Evolutionary conservation across 37 sponge, comb jelly and placozoan genomes (phyloP).

Genomic region (Halisarca cf. caerulea): DNA sequence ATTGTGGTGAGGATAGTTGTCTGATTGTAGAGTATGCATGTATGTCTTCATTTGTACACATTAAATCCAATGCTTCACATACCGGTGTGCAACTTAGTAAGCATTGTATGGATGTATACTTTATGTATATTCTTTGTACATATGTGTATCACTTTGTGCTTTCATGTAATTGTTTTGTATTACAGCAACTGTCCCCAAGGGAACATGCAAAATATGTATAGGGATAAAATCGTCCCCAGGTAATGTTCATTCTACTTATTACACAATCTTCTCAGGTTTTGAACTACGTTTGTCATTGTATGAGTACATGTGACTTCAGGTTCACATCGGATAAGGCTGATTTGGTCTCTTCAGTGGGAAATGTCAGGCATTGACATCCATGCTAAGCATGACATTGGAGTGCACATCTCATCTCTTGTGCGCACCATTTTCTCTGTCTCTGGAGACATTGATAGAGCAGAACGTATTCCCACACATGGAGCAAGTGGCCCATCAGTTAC

Average conservation of each 20-base stretch:
- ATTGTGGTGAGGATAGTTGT: constrained; percentile 34
- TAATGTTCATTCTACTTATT: constrained; percentile 2
- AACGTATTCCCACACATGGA: background rate
- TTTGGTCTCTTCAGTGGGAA: constrained; percentile 12
- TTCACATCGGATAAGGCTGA: background rate
- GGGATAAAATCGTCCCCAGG: constrained; percentile 28
- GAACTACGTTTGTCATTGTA: no score
- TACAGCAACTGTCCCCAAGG: constrained; percentile 38
- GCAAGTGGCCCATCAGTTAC: background rate
- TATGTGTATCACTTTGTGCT: background rate
- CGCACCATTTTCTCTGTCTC: constrained; percentile 65
- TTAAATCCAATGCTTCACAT: no score
- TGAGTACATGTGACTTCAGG: background rate
- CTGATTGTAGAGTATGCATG: no score
- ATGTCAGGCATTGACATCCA: constrained; percentile 70
- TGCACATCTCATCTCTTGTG: constrained; percentile 62
- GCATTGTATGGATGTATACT: no score
- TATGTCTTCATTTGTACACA: no score
- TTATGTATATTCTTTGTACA: no score
- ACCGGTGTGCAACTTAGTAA: no score
- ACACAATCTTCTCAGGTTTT: no score
- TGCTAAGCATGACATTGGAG: constrained; percentile 73
- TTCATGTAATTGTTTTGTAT: background rate
- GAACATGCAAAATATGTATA: constrained; percentile 35
- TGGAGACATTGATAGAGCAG: constrained; percentile 40